A percentile compares a stretch with the other conserved stretches of the same genome.
phyloP scores from a whole-genome alignment of 2,797 vertebrate species.

The Mus caroli region DNA sequence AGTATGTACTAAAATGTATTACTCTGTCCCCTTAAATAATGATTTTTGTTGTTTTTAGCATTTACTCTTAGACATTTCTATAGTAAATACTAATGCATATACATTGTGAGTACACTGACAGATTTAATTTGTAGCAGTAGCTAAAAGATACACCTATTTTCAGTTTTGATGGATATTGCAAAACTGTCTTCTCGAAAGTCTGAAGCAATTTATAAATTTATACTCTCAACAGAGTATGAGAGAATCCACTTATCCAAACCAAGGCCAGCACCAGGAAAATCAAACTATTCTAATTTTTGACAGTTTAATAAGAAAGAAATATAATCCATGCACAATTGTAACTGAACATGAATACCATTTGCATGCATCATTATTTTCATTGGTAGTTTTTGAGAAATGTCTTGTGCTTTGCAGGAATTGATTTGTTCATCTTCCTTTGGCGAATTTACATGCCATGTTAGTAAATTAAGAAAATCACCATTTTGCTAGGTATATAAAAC shows the following conservation, averaged over 20 bases:
- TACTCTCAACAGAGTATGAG: background rate
- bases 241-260: background rate
- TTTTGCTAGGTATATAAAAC: background rate
- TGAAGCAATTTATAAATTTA: background rate
- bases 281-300: constrained; percentile 43
- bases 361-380: background rate
- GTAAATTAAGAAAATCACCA: constrained; percentile 39
- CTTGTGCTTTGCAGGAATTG: constrained; percentile 18
- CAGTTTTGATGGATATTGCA: background rate
- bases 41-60: constrained; percentile 18
- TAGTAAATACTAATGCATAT: background rate
- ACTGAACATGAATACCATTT: background rate
- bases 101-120: background rate
- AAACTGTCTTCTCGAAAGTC: constrained; percentile 16
- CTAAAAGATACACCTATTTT: background rate
- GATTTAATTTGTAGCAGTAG: constrained; percentile 6
- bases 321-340: background rate
- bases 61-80: constrained; percentile 22
- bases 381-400: constrained; percentile 3
- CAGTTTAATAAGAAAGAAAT: constrained; percentile 10
- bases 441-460: background rate
- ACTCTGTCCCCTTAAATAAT: background rate
- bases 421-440: constrained; percentile 14
- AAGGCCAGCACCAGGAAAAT: background rate
- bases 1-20: background rate